phyloP scores from a whole-genome alignment of 2,797 vertebrate genomes.

The Chrysocyon brachyurus region DNA sequence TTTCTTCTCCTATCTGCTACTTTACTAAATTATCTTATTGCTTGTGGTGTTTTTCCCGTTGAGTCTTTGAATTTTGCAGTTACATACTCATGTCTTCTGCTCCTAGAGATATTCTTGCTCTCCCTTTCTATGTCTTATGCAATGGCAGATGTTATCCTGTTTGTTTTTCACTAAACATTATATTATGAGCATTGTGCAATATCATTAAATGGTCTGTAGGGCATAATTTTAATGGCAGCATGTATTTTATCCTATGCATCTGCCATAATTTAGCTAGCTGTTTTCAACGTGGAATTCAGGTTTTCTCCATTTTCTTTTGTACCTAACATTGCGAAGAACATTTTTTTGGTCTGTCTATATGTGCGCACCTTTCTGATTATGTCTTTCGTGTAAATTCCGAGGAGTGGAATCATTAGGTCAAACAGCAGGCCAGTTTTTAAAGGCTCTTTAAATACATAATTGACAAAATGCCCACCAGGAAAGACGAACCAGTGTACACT shows the following conservation, averaged over 20 bases:
- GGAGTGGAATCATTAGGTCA: neutral
- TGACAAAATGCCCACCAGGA: neutral
- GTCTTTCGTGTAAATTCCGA: neutral
- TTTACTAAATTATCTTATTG: conserved; percentile 38
- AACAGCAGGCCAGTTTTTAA: neutral
- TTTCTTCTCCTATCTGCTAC: neutral
- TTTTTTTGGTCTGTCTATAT: neutral
- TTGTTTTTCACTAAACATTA: conserved; percentile 39
- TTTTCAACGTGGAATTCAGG: neutral
- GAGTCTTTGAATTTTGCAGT: neutral
- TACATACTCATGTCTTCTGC: neutral
- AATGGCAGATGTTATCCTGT: neutral
- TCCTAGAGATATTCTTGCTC: neutral
- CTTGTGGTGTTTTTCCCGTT: neutral
- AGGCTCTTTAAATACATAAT: neutral
- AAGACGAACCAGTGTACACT: neutral
- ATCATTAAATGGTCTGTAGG: conserved; percentile 5
- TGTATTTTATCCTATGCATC: neutral
- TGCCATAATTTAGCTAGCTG: neutral
- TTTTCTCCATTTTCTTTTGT: conserved; percentile 27
- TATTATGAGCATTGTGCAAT: neutral
- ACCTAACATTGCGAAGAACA: neutral
- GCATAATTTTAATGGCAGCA: neutral
- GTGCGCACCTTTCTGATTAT: neutral
- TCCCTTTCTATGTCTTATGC: conserved; percentile 13